Conservation (phyloP, 2,888 invertebrate species). For the Tetragonula carbonaria region DNA sequence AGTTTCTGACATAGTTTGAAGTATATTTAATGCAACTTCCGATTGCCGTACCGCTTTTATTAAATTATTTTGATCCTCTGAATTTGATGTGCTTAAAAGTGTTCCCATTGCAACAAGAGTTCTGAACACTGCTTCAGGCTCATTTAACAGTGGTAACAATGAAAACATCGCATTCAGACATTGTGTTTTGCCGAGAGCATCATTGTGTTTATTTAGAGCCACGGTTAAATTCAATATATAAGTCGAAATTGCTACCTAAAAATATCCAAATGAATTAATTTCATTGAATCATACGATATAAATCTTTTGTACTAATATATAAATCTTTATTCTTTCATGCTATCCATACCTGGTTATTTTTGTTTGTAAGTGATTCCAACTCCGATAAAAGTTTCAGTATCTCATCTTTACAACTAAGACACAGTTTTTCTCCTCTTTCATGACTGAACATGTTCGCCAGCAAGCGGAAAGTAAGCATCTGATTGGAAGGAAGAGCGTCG, state of each 20-base stretch:
- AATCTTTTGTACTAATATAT: neutral
- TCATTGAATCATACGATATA: neutral
- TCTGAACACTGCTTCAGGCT: conserved; percentile 91
- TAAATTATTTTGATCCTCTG: conserved; percentile 71
- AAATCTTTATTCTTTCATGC: neutral
- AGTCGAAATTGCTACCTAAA: conserved; percentile 91
- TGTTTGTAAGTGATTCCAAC: conserved; percentile 85
- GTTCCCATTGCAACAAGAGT: conserved; percentile 92
- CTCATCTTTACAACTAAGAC: conserved; percentile 86
- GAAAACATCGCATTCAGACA: conserved; percentile 86
- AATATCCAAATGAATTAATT: conserved; percentile 62
- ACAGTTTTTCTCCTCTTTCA: conserved; percentile 87
- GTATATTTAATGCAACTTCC: conserved; percentile 71
- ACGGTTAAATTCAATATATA: conserved; percentile 90
- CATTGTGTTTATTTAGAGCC: conserved; percentile 86
- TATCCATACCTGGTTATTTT: conserved; percentile 87
- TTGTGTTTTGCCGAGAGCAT: conserved; percentile 84
- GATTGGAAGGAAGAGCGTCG: conserved; percentile 87
- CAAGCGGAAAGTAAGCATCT: conserved; percentile 91
- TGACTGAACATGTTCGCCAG: conserved; percentile 93
- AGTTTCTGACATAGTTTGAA: conserved; percentile 75
- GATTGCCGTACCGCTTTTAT: conserved; percentile 75
- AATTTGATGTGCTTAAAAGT: conserved; percentile 85
- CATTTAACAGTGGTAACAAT: conserved; percentile 86
- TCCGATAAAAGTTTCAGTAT: conserved; percentile 86